Evolutionary conservation across 2,797 vertebrate species (phyloP), one percentile per base, ranked within the genome.

Genomic region (Enteromius afrohamiltoni): DNA sequence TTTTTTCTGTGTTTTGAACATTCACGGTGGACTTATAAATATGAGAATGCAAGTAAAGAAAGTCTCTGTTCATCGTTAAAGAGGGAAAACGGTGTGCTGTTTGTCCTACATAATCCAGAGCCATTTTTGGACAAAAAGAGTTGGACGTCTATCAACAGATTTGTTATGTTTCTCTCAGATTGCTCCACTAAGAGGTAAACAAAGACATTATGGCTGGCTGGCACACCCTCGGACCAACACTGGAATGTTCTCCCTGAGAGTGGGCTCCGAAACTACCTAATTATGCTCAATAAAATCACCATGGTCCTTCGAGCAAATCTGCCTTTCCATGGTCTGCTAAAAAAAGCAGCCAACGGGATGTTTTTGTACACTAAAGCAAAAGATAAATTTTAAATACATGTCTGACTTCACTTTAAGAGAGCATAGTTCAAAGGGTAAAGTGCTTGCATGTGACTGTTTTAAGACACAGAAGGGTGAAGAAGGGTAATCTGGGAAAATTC

Each of bases 191-290:
- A 83, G 86, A 80, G 60, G 83, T 83, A 88, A 88, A 86, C 86
- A 88, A 77, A 85, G 79, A 77, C 86, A 84, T 88, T 85, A 83
- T 53, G 77, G 42, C 67, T 77, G 55, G 51, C 80, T 89, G 88
- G 87, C 84, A 88, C 86, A 80, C 77, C 87, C 86, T 71, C 17
- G 79, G 85, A 82, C 74, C 84, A 79, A 53, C 78, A 74, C 64
- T 83, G 86, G 88, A 91, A 90, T 89, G 88, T 83, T 85, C 83
- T 86, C 83, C 87, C 74, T 75, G 83, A 81, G 86, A 83, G 77
- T 78, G 71, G 70, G 55, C 83, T 88, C 51, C 84, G 85, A 88
- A 89, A 88, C 82, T 74, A 81, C 68, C 77, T 87, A 88, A 89
- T 88, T 87, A 85, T 47, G 19, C 84, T 83, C 86, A 87, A 85